Evolutionary conservation across 2,113 vertebrate genomes (phyloP).

Genomic region (Crotalus horridus): DNA sequence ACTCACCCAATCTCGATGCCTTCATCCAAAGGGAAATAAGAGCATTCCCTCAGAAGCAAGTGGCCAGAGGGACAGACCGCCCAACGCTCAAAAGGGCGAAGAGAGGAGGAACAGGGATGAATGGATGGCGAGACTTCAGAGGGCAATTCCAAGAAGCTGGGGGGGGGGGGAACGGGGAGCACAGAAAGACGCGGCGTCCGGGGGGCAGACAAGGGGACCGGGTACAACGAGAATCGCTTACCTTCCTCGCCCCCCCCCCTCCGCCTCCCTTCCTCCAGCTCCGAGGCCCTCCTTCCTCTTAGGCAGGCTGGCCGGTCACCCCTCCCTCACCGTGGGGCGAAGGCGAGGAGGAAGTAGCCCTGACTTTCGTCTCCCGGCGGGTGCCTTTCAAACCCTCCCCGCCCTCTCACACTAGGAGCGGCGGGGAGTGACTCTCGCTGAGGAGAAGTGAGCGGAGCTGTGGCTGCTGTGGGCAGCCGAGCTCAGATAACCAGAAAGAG

Average conservation of each 20-base stretch:
- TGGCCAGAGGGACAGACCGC: not conserved
- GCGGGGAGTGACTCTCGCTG: not conserved
- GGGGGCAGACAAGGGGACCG: not conserved
- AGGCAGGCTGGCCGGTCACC: not conserved
- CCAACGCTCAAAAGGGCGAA: not conserved
- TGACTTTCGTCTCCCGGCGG: not conserved
- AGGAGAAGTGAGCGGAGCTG: not conserved
- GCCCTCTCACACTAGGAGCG: not conserved
- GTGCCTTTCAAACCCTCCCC: not conserved
- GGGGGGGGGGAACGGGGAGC: not conserved
- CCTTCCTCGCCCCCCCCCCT: not conserved
- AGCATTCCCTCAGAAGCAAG: not conserved
- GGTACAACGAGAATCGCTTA: not conserved
- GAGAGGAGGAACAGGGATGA: not conserved
- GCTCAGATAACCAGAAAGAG: not conserved
- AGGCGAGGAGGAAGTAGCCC: not conserved
- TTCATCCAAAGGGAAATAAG: not conserved
- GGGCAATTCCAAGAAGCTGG: not conserved
- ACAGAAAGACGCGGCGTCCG: not conserved
- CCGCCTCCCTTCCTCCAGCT: not conserved
- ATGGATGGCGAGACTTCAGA: not conserved
- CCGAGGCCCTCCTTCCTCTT: not conserved
- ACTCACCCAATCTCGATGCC: not conserved
- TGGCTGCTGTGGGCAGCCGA: not conserved
- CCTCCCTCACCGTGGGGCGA: not conserved